Conservation (phyloP, 2,797 vertebrate genomes). For the Cygnus olor region DNA sequence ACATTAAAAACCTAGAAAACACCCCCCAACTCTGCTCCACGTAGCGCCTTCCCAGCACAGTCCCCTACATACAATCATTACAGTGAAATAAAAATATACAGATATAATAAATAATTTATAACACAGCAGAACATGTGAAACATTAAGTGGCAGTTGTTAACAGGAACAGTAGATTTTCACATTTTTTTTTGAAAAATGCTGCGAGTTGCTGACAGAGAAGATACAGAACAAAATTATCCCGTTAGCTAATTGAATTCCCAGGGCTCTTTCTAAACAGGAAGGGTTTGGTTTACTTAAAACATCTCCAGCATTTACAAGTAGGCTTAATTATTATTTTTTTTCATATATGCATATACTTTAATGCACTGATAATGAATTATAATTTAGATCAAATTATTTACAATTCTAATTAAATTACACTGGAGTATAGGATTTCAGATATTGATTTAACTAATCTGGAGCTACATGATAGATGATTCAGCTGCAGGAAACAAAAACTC, state of each 20-base stretch:
- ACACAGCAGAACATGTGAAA: not conserved
- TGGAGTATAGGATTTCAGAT: not conserved
- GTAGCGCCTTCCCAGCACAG: not conserved
- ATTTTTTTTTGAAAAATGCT: not conserved
- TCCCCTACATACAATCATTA: not conserved
- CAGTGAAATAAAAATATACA: not conserved
- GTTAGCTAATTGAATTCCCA: slow-evolving; percentile 31
- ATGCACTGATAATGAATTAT: not conserved
- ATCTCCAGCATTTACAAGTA: not conserved
- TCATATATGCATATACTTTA: not conserved
- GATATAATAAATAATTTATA: slow-evolving; percentile 1
- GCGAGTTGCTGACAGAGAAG: slow-evolving; percentile 41
- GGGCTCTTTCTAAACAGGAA: not conserved
- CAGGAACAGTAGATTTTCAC: slow-evolving; percentile 2
- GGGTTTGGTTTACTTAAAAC: not conserved
- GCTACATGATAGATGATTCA: not conserved
- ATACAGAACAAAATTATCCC: not conserved
- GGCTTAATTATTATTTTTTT: not conserved
- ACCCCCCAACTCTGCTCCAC: not conserved
- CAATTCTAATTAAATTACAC: slow-evolving; percentile 4
- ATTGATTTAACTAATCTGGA: not conserved
- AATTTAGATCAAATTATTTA: slow-evolving; percentile 23
- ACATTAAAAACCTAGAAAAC: not conserved
- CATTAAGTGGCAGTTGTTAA: slow-evolving; percentile 29
- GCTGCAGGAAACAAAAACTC: not conserved